Base-by-base conservation (phyloP, 2,888 invertebrate species). In the Nymphalis urticae region DNA sequence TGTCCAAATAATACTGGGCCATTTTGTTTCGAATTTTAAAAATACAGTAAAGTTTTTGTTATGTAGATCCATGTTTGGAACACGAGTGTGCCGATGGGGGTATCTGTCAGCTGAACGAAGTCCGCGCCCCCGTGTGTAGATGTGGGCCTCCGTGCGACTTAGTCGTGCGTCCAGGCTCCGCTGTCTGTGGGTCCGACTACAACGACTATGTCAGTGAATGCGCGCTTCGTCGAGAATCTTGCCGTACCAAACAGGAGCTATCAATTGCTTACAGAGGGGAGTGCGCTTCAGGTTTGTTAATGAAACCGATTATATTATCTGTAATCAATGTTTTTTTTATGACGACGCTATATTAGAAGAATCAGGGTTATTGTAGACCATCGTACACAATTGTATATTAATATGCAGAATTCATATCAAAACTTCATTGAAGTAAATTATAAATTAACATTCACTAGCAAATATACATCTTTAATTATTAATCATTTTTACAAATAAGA, bases 161-260 rank as follows among this genome's bases (percentile, higher is more conserved):
- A 76, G 94, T 96, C 77, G 95, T 96, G 77, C 93, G 95, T 58
- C 94, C 96, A 10, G 89, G 90, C 0, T 88, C 91, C 0, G 96
- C 96, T 3, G 94, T 96, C 65, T 96, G 96, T 80, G 96, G 96
- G 58, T 96, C 96, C 69, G 96, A 96, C 82, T 96, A 95, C 74
- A 95, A 94, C 84, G 96, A 96, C 68, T 97, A 97, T 82, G 94
- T 95, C 62, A 97, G 96, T 82, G 96, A 97, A 80, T 98, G 98
- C 81, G 94, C 95, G 70, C 93, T 97, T 75, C 93, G 95, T 66
- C 94, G 96, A 78, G 95, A 97, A 80, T 96, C 97, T 3, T 98
- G 98, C 88, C 94, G 95, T 66, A 94, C 95, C 27, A 89, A 96
- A 77, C 95, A 95, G 78, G 94, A 95, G 73, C 94, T 97, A 48